Conservation (phyloP, 2,888 invertebrate species). For the Brenthis ino region DNA sequence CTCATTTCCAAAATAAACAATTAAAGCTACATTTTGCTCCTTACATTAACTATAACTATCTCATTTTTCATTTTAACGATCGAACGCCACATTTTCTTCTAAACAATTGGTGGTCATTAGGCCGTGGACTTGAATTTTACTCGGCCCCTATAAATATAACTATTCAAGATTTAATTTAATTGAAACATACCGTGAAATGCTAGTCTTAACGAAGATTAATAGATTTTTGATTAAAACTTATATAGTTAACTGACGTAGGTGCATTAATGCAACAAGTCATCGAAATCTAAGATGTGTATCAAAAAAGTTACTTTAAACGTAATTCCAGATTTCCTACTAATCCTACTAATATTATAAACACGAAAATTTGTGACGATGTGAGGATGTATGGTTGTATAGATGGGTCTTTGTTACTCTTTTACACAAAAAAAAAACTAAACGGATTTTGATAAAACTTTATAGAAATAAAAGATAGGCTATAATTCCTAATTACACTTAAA, state of each 20-base stretch:
- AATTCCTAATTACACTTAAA: too few relatives aligned
- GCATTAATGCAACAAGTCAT: conserved; percentile 17
- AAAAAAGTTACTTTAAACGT: neutral
- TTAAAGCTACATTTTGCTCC: conserved; percentile 48
- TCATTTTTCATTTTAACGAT: conserved; percentile 36
- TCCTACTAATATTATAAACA: neutral
- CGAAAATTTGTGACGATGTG: too few relatives aligned
- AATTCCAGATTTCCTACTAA: too few relatives aligned
- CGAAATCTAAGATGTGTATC: neutral
- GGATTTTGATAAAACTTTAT: too few relatives aligned
- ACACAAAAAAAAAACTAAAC: too few relatives aligned
- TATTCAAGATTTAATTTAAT: conserved; percentile 65
- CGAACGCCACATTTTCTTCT: conserved; percentile 33
- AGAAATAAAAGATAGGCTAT: too few relatives aligned
- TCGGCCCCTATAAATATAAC: conserved; percentile 48
- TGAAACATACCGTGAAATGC: conserved; percentile 50
- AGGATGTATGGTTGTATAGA: neutral
- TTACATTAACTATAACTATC: conserved; percentile 37
- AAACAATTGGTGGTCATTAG: conserved; percentile 43
- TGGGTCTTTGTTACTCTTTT: neutral
- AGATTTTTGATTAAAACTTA: conserved; percentile 59
- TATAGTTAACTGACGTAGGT: conserved; percentile 32
- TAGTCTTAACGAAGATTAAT: conserved; percentile 68
- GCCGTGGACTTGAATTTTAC: conserved; percentile 40
- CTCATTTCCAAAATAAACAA: conserved; percentile 68